Base-by-base conservation (phyloP, 2,113 vertebrate species). In the Corythoichthys intestinalis region DNA sequence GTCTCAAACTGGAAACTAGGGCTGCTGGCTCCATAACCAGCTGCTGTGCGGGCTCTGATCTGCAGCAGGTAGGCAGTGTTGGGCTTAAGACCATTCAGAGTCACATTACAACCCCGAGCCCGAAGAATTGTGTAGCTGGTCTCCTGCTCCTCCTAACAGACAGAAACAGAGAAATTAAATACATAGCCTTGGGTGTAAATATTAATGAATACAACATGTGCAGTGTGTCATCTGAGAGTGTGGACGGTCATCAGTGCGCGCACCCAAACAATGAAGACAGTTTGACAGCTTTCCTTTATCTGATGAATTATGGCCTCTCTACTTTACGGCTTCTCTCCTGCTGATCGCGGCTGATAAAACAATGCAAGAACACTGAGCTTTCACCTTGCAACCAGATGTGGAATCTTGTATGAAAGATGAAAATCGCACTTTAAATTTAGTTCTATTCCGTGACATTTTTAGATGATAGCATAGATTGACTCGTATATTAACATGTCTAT, bases 61-160 rank as follows among this genome's bases (percentile, higher is more conserved):
- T 98, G 97, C 83, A 99, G 95, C 72, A 98, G 85, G 1, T 99
- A 99, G 13, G 90, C 95, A 7, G 96, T 97, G 70, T 96, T 96
- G 28, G 97, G 92, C 92, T 99, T 99, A 82, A 99, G 93, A 72
- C 97, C 91, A 12, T 84, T 95, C 86, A 99, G 94, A 56, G 95
- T 98, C 74, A 97, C 96, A 0, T 98, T 99, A 58, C 94, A 98
- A 74, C 94, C 94, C 74, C 91, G 94, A 70, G 96, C 95, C 80
- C 96, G 94, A 71, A 99, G 92, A 79, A 98, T 98, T 72, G 97
- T 99, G 77, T 99, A 99, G 89, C 96, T 99, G 74, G 96, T 99
- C 90, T 99, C 97, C 93, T 99, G 96, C 64, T 99, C 96, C 93
- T 98, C 96, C 97, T 99, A 94, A 84, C 88, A 81, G 15, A 73